Evolutionary conservation across 2,888 invertebrate species (phyloP).

Genomic region (Epicampocera succincta): DNA sequence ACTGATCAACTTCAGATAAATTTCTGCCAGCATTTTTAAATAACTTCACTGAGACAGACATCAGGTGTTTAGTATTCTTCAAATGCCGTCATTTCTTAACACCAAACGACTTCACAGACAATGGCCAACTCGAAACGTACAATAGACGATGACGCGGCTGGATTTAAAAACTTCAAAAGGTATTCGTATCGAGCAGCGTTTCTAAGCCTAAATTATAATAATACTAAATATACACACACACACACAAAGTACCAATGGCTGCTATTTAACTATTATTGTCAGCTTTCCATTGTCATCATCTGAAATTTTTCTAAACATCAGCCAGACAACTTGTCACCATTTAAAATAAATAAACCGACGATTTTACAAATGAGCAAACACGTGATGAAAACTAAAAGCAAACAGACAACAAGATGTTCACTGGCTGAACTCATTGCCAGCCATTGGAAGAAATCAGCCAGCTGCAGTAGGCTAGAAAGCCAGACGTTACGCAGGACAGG

Average conservation of each 20-base stretch:
- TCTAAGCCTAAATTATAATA: constrained; percentile 23
- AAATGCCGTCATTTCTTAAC: not conserved
- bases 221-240: not conserved
- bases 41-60: not conserved
- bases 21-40: no score
- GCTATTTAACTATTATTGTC: not conserved
- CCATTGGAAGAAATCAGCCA: constrained; percentile 17
- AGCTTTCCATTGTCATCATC: constrained; percentile 37
- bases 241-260: not conserved
- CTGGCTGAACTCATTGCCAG: constrained; percentile 43
- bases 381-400: constrained; percentile 72
- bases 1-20: no score
- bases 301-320: constrained; percentile 74
- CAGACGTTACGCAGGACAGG: constrained; percentile 4
- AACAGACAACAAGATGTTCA: constrained; percentile 18
- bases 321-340: constrained; percentile 70
- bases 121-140: constrained; percentile 5
- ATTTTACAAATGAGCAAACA: constrained; percentile 79
- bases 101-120: constrained; percentile 11
- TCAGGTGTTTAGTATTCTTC: constrained; percentile 26
- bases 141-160: constrained; percentile 14
- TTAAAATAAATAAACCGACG: constrained; percentile 70
- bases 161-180: not conserved
- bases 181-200: not conserved
- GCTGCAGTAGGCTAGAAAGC: not conserved